Conservation (phyloP, 2,797 vertebrate genomes). For the Semaprochilodus insignis region DNA sequence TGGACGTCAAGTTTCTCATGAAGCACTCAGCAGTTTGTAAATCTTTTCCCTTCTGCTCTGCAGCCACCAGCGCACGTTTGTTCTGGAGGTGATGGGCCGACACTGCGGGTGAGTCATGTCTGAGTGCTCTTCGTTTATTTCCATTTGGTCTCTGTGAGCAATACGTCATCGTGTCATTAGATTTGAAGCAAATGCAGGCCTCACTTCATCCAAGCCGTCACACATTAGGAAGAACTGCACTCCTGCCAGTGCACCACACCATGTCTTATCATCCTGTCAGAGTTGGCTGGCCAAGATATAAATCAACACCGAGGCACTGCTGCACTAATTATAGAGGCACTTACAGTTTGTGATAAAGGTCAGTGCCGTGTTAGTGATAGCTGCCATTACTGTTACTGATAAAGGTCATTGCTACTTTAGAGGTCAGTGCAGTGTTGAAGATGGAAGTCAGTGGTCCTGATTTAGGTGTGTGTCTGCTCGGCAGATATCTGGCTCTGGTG, state of each 20-base stretch:
- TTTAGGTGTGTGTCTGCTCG: not conserved
- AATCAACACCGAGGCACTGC: slow-evolving; percentile 1
- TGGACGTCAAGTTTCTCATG: not conserved
- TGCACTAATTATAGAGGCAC: not conserved
- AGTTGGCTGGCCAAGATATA: not conserved
- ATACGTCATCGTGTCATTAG: not conserved
- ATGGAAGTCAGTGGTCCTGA: not conserved
- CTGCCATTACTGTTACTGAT: not conserved
- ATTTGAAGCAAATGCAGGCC: not conserved
- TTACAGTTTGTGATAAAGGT: slow-evolving; percentile 20
- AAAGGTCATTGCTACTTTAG: not conserved
- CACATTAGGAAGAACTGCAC: slow-evolving; percentile 1
- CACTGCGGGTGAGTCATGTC: slow-evolving; percentile 90
- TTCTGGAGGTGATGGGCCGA: slow-evolving; percentile 96
- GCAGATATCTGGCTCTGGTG: slow-evolving; percentile 93
- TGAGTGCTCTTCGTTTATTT: not conserved
- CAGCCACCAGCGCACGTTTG: slow-evolving; percentile 95
- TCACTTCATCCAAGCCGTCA: not conserved
- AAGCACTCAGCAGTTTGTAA: slow-evolving; percentile 12
- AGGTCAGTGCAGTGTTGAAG: not conserved
- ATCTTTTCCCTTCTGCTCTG: slow-evolving; percentile 17
- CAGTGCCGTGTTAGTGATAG: not conserved
- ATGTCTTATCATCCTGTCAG: not conserved
- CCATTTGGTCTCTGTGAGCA: not conserved
- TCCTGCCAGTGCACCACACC: not conserved